Conservation (phyloP, 2,113 vertebrate genomes). For the Dermatemys mawii region DNA sequence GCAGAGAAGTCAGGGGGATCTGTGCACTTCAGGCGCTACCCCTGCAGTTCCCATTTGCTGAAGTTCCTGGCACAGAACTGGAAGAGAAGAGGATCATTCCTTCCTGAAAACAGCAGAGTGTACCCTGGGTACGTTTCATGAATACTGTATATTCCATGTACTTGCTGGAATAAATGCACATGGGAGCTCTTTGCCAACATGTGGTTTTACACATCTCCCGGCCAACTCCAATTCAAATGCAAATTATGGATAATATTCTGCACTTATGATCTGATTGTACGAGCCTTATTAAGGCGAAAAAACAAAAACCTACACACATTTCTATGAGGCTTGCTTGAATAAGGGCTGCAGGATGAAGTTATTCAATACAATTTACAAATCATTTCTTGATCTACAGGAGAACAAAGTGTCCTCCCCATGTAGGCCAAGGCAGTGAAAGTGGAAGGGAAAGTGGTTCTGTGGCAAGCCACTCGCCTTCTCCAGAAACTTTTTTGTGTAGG, state of each 20-base stretch:
- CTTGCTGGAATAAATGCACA: conserved; percentile 36
- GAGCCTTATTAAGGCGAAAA: not conserved
- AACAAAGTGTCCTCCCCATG: fast-evolving
- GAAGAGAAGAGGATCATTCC: conserved; percentile 7
- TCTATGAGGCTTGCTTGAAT: not conserved
- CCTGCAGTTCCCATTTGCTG: too few species aligned
- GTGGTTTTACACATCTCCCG: conserved; percentile 32
- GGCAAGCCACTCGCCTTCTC: not conserved
- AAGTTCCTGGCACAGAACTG: not conserved
- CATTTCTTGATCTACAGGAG: not conserved
- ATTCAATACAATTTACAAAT: not conserved
- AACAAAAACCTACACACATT: not conserved
- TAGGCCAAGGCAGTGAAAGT: not conserved
- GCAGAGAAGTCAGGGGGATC: too few species aligned
- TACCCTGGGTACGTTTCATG: not conserved
- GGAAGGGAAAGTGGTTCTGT: not conserved
- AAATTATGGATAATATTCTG: conserved; percentile 19
- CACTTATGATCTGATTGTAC: not conserved
- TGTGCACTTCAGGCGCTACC: too few species aligned
- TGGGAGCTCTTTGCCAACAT: conserved; percentile 44
- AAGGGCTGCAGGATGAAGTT: not conserved
- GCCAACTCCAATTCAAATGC: not conserved
- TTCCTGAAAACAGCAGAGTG: conserved; percentile 24
- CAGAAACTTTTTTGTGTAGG: not conserved
- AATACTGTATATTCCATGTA: conserved; percentile 27